Conservation (phyloP, 2,888 invertebrate species). For the Noctua comes region DNA sequence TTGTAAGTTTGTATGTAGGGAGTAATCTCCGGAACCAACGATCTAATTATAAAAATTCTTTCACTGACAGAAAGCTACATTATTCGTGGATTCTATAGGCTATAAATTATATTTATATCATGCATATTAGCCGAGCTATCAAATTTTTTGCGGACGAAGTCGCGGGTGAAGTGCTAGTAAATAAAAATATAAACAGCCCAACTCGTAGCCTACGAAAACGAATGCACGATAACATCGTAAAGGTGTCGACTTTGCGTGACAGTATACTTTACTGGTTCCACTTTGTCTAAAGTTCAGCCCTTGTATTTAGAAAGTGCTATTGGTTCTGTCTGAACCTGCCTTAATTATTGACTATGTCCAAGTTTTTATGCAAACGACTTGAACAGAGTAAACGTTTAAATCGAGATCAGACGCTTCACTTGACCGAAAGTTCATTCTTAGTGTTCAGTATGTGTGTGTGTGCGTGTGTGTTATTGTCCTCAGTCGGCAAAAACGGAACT, state of each 20-base stretch:
- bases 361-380: slow-evolving; percentile 1
- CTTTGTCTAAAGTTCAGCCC: slow-evolving; percentile 17
- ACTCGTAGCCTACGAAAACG: not conserved
- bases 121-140: too few species aligned
- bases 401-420: not conserved
- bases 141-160: too few species aligned
- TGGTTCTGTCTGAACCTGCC: not conserved
- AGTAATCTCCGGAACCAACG: not conserved
- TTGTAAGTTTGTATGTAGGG: too few species aligned
- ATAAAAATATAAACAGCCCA: not conserved
- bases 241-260: slow-evolving; percentile 41
- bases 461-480: too few species aligned
- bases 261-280: slow-evolving; percentile 9
- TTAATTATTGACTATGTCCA: slow-evolving; percentile 15
- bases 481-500: too few species aligned
- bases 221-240: slow-evolving; percentile 13
- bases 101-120: too few species aligned
- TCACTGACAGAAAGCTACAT: too few species aligned
- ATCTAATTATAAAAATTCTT: too few species aligned
- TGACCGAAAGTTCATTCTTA: not conserved
- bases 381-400: not conserved
- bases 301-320: slow-evolving; percentile 23
- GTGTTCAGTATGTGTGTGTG: too few species aligned
- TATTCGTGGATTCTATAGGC: too few species aligned
- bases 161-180: too few species aligned